Evolutionary conservation across 1,140 invertebrate species (phyloP).

Genomic region (Thereuonema tuberculata): DNA sequence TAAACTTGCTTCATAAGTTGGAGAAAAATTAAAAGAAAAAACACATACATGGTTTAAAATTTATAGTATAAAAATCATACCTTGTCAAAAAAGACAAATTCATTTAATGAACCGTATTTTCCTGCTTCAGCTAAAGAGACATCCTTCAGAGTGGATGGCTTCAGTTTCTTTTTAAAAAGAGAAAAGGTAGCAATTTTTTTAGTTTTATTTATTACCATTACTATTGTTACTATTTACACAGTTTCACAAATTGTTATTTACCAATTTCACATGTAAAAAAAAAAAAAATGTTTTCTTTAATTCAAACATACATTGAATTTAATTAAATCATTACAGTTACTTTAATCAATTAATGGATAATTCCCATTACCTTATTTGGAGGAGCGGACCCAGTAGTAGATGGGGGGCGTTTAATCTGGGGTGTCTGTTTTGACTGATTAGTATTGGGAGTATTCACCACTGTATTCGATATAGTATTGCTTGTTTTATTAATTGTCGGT

Average conservation of each 20-base stretch:
- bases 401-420: conserved; percentile 21
- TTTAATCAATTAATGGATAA: too few species aligned
- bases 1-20: too few species aligned
- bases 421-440: conserved; percentile 31
- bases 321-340: too few species aligned
- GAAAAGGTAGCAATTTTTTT: too few species aligned
- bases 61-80: conserved; percentile 38
- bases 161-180: conserved; percentile 45
- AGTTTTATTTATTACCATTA: too few species aligned
- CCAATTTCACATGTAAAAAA: too few species aligned
- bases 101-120: conserved; percentile 75
- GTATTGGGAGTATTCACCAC: not conserved
- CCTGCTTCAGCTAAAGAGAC: conserved; percentile 73
- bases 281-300: too few species aligned
- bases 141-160: conserved; percentile 50
- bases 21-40: too few species aligned
- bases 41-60: too few species aligned
- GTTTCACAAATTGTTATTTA: too few species aligned
- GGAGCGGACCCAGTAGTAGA: conserved; percentile 14
- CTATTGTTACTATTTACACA: too few species aligned
- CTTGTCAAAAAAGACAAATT: conserved; percentile 94
- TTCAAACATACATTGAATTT: too few species aligned
- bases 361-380: conserved; percentile 22
- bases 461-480: conserved; percentile 19
- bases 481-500: conserved; percentile 25